Evolutionary conservation across 2,888 invertebrate species (phyloP).

Genomic region (Gastrophysa polygoni): DNA sequence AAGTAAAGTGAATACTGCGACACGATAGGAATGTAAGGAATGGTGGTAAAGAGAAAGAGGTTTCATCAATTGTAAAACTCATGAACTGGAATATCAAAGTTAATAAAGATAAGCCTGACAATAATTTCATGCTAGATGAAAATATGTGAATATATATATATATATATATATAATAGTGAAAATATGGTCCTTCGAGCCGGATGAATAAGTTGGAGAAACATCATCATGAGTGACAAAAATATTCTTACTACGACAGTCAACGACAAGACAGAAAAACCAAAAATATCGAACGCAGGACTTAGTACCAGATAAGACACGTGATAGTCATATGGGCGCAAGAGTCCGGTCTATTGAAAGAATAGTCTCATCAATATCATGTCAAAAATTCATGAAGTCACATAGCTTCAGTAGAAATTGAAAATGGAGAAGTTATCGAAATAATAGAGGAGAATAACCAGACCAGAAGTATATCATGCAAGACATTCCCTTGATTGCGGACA

Average conservation of each 20-base stretch:
- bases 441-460: no score
- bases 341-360: neutral
- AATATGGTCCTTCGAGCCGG: neutral
- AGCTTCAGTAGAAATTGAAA: neutral
- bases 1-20: no score
- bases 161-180: no score
- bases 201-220: neutral
- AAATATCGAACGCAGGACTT: neutral
- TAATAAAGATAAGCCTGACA: neutral
- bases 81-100: no score
- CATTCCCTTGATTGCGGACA: neutral
- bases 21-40: no score
- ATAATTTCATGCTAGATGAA: neutral
- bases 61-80: no score
- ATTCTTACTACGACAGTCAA: neutral
- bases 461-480: neutral
- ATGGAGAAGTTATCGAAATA: no score
- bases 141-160: neutral
- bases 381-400: neutral
- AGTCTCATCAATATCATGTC: neutral
- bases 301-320: neutral
- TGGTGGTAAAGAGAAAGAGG: no score
- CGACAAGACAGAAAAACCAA: neutral
- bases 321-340: neutral
- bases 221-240: neutral